Evolutionary conservation across 2,113 vertebrate species (phyloP).

Genomic region (Brachionichthys hirsutus): DNA sequence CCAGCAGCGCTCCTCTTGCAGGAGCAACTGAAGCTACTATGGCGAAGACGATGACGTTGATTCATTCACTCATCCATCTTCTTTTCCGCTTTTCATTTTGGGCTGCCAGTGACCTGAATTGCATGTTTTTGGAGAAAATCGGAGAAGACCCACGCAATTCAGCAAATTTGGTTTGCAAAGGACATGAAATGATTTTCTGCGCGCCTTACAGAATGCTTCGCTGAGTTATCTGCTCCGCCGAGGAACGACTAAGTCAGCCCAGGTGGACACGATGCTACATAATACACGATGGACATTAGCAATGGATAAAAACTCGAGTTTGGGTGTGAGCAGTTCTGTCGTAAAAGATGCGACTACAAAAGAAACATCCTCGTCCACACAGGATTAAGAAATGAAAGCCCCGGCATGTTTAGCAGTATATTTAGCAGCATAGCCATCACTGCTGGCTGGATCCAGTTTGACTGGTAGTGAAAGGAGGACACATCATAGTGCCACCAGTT

Average conservation of each 20-base stretch:
- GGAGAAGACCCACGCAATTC: no score
- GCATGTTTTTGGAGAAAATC: no score
- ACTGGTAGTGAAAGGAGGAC: constrained; percentile 12
- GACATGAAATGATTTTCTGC: not conserved
- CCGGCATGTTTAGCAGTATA: no score
- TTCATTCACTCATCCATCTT: no score
- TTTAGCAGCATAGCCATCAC: constrained; percentile 1
- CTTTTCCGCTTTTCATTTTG: no score
- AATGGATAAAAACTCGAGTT: no score
- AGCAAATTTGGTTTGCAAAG: constrained; percentile 11
- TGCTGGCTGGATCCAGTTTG: not conserved
- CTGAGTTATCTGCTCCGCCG: constrained; percentile 16
- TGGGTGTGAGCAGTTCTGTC: no score
- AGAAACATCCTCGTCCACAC: no score
- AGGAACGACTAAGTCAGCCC: constrained; percentile 16
- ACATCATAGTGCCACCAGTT: not conserved
- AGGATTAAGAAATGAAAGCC: no score
- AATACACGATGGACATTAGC: not conserved
- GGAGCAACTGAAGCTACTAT: not conserved
- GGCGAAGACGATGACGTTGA: constrained; percentile 13
- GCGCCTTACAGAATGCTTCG: constrained; percentile 7
- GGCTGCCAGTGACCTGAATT: no score
- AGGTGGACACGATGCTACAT: constrained; percentile 6
- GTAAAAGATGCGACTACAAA: no score
- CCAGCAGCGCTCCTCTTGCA: not conserved